Evolutionary conservation across 2,113 vertebrate species (phyloP), one percentile per base, ranked within the genome.

Genomic region (Pyrgilauda ruficollis): DNA sequence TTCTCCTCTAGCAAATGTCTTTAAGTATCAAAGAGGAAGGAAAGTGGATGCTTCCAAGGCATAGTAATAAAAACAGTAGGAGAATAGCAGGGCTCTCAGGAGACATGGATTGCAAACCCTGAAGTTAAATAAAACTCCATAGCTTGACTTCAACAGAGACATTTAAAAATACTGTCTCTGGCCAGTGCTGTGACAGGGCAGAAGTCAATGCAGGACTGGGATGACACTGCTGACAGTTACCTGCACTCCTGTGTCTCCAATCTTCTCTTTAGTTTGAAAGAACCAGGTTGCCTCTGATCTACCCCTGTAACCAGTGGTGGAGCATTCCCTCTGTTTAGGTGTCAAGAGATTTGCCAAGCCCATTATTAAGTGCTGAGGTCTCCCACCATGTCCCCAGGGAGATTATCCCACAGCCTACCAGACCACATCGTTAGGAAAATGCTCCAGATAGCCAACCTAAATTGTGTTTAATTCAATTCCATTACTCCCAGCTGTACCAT

Each of bases 331-430:
- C 55, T 84, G 27, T 91, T 95, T 91, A 93, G 94, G 93, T 89
- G 93, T 89, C 87, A 80, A 94, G 78, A 95, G 58, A 82, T 81
- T 94, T 97, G 84, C 93, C 95, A 94, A 95, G 64, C 88, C 92
- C 52, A 27, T 93, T 96, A 96, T 92, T 96, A 96, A 97, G 82
- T 72, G 92, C 93, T 94, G 94, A 96, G 96, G 94, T 93, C 94
- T 96, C 93, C 83, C 79, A 88, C 90, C 59, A 86, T 10, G 68
- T 93, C 94, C 93, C 76, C 31, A 35, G 83, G 61, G 94, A 96
- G 79, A 94, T 90, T 95, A 96, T 94, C 37, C 88, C 93, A 96
- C 93, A 96, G 90, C 68, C 87, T 79, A 95, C 78, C 59, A 93
- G 84, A 96, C 96, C 96, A 91, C 90, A 97, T 95, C 47, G 0